Evolutionary conservation across 2,113 vertebrate genomes (phyloP), one percentile per base, ranked within the genome.

Genomic region (Phyllostomus hastatus): DNA sequence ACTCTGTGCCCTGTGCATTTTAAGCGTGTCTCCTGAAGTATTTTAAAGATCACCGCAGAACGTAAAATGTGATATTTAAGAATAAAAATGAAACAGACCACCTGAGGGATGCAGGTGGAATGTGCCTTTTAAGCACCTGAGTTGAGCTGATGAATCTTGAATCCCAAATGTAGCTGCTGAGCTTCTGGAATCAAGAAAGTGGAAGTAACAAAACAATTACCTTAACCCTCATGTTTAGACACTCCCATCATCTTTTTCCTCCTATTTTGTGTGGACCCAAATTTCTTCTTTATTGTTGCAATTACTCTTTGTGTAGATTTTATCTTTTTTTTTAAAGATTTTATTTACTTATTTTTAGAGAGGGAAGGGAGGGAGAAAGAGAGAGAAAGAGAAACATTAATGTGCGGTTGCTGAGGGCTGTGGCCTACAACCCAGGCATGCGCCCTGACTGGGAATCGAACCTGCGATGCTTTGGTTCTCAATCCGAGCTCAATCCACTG

Each of bases 31-130:
- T 92, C 70, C 92, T 94, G 52, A 61, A 84, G 24, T 43, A 91
- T 91, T 83, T 93, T 73, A 89, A 88, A 91, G 20, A 91, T 75
- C 43, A 94, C 76, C 16, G 54, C 43, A 83, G 59, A 91, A 91
- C 75, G 9, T 78, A 70, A 93, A 89, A 76, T 80, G 9, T 85
- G 38, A 86, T 76, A 10, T 24, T 79, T 86, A 89, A 92, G 33
- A 73, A 83, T 48, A 85, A 95, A 92, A 92, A 33, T 52, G 24
- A 90, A 64, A 50, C 9, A 54, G 64, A n/a, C 11, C 5, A 86
- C 50, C 59, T 91, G 46, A 94, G 96, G 35, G 17, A 38, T 52
- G 8, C 8, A 70, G 4, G 10, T 80, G 5, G n/a, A 94, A 88
- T 73, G 38, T 35, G 57, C 38, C 14, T 76, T 80, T 85, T 73